A percentile compares a stretch with the other conserved stretches of the same genome.
Conservation (phyloP, 2,797 vertebrate species). For the Lithobates sylvaticus region DNA sequence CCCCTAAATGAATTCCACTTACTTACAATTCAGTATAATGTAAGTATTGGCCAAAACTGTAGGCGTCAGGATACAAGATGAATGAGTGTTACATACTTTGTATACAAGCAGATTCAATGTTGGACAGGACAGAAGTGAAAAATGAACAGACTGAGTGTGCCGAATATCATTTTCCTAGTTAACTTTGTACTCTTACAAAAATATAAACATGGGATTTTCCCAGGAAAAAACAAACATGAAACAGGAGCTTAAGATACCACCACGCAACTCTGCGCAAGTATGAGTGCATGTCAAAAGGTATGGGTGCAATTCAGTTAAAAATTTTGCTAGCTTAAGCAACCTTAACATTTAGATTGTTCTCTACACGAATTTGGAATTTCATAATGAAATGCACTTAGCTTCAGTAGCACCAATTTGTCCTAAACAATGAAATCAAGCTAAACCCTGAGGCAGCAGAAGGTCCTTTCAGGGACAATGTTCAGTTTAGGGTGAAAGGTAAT, state of each 20-base stretch:
- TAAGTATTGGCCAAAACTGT: neutral
- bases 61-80: neutral
- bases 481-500: constrained; percentile 51
- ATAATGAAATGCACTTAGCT: constrained; percentile 28
- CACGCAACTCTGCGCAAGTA: neutral
- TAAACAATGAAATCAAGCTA: constrained; percentile 52
- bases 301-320: constrained; percentile 3
- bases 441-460: constrained; percentile 15
- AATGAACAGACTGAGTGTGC: neutral
- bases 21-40: neutral
- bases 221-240: neutral
- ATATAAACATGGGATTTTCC: neutral
- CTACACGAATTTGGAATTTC: constrained; percentile 12
- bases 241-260: neutral
- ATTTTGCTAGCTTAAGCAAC: neutral
- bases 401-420: constrained; percentile 44
- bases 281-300: neutral
- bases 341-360: constrained; percentile 22
- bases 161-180: neutral
- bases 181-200: neutral
- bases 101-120: neutral
- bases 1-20: constrained; percentile 1
- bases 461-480: constrained; percentile 45
- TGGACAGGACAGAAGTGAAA: neutral
- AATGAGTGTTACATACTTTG: neutral